Evolutionary conservation across 2,888 invertebrate species (phyloP).

Genomic region (Therioaphis trifolii): DNA sequence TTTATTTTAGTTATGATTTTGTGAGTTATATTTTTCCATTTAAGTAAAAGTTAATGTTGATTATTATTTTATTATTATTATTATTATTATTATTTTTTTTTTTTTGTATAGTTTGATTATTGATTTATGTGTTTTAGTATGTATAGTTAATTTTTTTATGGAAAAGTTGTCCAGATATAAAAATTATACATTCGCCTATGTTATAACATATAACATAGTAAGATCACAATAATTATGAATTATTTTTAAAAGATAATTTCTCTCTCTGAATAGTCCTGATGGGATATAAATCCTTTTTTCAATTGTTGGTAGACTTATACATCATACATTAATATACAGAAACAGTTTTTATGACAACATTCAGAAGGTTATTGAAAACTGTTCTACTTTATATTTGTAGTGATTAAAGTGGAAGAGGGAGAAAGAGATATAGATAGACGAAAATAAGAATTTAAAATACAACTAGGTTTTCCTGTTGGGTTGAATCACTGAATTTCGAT

Average conservation of each 20-base stretch:
- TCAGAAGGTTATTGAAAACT: too few relatives aligned
- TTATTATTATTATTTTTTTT: conserved; percentile 42
- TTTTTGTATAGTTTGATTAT: conserved; percentile 60
- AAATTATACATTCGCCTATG: conserved; percentile 41
- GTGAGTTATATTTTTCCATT: conserved; percentile 49
- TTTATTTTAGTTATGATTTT: conserved; percentile 56
- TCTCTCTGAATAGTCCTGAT: conserved; percentile 33
- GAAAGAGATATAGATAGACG: too few relatives aligned
- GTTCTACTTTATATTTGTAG: too few relatives aligned
- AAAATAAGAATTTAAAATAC: too few relatives aligned
- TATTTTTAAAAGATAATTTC: conserved; percentile 34
- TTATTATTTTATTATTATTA: conserved; percentile 27
- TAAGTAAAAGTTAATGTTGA: conserved; percentile 54
- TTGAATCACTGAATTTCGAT: too few relatives aligned
- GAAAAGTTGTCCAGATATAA: conserved; percentile 50
- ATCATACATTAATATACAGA: too few relatives aligned
- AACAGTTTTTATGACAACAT: too few relatives aligned
- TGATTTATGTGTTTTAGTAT: conserved; percentile 54
- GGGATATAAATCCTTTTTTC: background rate
- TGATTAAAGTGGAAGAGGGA: too few relatives aligned
- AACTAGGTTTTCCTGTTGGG: too few relatives aligned
- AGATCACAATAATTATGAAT: conserved; percentile 49
- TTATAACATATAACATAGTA: conserved; percentile 45
- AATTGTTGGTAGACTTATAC: too few relatives aligned
- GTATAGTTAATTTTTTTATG: conserved; percentile 55